These are phyloP conservation scores for Pseudomyrmex concolor DNA, from an alignment of 1,140 invertebrate genomes.

Conservation along the genomic window DNA sequence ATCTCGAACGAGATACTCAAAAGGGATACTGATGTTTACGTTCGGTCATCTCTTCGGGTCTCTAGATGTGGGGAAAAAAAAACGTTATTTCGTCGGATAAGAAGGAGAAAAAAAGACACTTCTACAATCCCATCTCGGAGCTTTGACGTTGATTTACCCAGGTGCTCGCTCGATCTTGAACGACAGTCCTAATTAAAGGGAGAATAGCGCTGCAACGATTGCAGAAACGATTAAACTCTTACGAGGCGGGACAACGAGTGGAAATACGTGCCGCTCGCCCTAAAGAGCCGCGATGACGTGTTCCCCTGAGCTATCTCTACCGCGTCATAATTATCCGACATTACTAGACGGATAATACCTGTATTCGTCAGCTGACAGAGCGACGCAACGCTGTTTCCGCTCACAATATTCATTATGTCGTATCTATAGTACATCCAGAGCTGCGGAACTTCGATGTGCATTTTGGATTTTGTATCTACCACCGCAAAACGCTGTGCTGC, in stretches of 20 bases:
- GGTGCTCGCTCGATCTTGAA: slow-evolving; percentile 67
- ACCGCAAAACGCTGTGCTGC: no score
- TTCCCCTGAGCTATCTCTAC: slow-evolving; percentile 64
- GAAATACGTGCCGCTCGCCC: slow-evolving; percentile 61
- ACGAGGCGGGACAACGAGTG: slow-evolving; percentile 46
- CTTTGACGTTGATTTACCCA: slow-evolving; percentile 73
- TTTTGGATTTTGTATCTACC: slow-evolving; percentile 17
- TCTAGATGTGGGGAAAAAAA: slow-evolving; percentile 13
- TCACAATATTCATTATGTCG: slow-evolving; percentile 72
- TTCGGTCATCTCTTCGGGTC: slow-evolving; percentile 23
- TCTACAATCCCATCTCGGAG: neutral
- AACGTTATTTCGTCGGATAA: slow-evolving; percentile 28
- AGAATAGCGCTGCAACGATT: slow-evolving; percentile 64
- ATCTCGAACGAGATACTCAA: no score
- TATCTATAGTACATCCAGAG: slow-evolving; percentile 30
- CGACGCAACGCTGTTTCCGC: slow-evolving; percentile 51
- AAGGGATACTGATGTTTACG: slow-evolving; percentile 53
- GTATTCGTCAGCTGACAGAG: slow-evolving; percentile 61
- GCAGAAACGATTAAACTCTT: slow-evolving; percentile 71
- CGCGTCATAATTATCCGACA: slow-evolving; percentile 74
- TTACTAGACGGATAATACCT: slow-evolving; percentile 69
- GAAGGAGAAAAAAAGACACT: slow-evolving; percentile 2
- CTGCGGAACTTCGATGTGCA: slow-evolving; percentile 18
- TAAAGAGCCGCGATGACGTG: slow-evolving; percentile 74
- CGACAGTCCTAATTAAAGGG: slow-evolving; percentile 75